These are phyloP conservation scores for Psettodes erumei DNA, from an alignment of 2,113 vertebrate species.

Conservation along the genomic window DNA sequence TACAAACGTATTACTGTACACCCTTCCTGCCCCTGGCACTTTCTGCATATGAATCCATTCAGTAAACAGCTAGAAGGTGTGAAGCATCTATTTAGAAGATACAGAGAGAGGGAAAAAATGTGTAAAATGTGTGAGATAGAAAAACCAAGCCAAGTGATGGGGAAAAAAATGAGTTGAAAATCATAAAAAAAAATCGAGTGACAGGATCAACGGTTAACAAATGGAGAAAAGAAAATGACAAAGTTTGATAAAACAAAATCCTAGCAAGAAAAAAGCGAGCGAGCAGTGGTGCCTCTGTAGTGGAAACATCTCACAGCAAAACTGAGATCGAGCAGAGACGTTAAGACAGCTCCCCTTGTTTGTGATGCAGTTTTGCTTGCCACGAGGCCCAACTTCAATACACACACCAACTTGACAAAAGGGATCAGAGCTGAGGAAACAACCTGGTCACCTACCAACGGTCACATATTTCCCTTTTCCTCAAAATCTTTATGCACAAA, in stretches of 20 bases:
- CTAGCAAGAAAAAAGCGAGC: background rate
- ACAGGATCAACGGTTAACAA: slow-evolving; percentile 9
- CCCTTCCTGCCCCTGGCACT: slow-evolving; percentile 38
- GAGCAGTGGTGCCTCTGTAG: background rate
- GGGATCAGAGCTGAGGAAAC: background rate
- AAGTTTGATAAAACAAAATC: slow-evolving; percentile 13
- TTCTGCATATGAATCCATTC: slow-evolving; percentile 57
- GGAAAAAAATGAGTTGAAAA: slow-evolving; percentile 16
- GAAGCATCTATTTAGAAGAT: slow-evolving; percentile 49
- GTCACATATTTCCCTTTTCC: too few relatives aligned
- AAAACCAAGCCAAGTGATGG: slow-evolving; percentile 11
- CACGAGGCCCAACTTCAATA: background rate
- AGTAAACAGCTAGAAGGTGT: slow-evolving; percentile 54
- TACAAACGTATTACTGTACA: slow-evolving; percentile 57
- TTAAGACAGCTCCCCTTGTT: background rate
- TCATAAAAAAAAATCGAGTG: background rate
- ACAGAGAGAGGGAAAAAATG: background rate
- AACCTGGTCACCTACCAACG: background rate
- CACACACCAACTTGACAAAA: background rate
- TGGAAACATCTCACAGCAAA: slow-evolving; percentile 5
- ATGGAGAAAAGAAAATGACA: background rate
- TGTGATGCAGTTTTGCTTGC: background rate
- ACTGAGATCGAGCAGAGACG: background rate
- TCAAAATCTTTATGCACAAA: too few relatives aligned
- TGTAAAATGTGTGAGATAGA: slow-evolving; percentile 22